A percentile compares a stretch with the other conserved stretches of the same genome.
Conservation (phyloP, 2,797 vertebrate species). For the Xiphorhynchus erythropygius region DNA sequence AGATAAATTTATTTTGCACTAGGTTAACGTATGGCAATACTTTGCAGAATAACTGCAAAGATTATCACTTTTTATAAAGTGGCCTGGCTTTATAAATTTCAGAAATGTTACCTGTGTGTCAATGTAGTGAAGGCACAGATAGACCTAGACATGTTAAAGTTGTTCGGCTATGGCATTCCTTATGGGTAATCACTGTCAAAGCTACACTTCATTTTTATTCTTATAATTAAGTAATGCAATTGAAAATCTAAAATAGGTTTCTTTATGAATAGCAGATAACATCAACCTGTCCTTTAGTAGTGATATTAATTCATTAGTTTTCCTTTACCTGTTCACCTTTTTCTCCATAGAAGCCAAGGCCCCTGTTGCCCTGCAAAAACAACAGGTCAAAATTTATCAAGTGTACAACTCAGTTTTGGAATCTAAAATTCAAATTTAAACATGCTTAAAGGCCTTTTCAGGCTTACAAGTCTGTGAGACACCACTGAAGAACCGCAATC, state of each 20-base stretch:
- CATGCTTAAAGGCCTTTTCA: neutral
- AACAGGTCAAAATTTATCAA: conserved; percentile 5
- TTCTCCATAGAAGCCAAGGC: conserved; percentile 82
- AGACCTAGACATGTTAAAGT: neutral
- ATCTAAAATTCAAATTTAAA: neutral
- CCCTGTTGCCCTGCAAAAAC: conserved; percentile 83
- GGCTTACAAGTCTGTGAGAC: neutral
- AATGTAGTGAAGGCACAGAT: neutral
- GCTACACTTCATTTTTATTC: neutral
- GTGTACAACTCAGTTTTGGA: neutral
- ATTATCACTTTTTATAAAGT: neutral
- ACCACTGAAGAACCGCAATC: neutral
- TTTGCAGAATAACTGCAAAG: neutral
- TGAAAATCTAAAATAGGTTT: neutral
- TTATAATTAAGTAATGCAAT: neutral
- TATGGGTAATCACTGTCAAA: neutral
- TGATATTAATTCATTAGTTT: neutral
- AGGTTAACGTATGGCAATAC: neutral
- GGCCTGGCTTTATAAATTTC: neutral
- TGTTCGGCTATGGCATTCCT: neutral
- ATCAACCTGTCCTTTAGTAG: neutral
- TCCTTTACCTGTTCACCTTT: conserved; percentile 83
- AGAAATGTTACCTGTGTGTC: neutral
- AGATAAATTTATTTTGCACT: neutral
- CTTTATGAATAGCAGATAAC: neutral